Evolutionary conservation across 2,797 vertebrate species (phyloP), one percentile per base, ranked within the genome.

Genomic region (Arnoldichthys spilopterus): DNA sequence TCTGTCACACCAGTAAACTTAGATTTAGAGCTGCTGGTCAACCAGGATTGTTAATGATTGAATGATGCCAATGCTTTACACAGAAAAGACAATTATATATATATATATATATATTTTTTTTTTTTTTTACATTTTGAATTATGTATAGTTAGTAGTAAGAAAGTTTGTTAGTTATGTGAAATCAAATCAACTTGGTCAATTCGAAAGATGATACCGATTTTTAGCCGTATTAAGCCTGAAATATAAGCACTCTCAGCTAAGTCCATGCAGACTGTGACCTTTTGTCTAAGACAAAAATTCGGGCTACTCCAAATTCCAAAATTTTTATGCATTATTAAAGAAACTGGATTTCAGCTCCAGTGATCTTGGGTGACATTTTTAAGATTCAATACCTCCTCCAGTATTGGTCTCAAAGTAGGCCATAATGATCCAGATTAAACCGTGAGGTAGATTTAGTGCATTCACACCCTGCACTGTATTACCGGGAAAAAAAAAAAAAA

Each of bases 341-440:
- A 51, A 69, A 62, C 32, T 37, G 37, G n/a, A 56, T 18, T 49
- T 64, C n/a, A 71, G 45, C 34, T 24, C 26, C 74, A 28, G n/a
- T 58, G 53, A 58, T 43, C 24, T 66, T 40, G 22, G 45, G 26
- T 37, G 43, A 47, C 61, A 66, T 66, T 11, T 63, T 20, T 40
- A 54, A 53, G 54, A 64, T 49, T 24, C 70, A 76, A 32, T 16
- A 43, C 63, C 37, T 66, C 32, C 2, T 13, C 6, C 28, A 16
- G 62, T 40, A 66, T 54, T 53, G 2, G 30, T 15, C 34, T 30
- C 49, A 68, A 69, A 34, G 37, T 51, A 64, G 53, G 45, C 61
- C 22, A 69, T 76, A 70, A 76, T 76, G 37, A 72, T 72, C 54
- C 58, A 63, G 59, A 53, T 64, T 58, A 69, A 75, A 32, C 43